These are phyloP conservation scores for Drosophila oshimai DNA, from an alignment of 1,140 invertebrate genomes.

Conservation along the genomic window DNA sequence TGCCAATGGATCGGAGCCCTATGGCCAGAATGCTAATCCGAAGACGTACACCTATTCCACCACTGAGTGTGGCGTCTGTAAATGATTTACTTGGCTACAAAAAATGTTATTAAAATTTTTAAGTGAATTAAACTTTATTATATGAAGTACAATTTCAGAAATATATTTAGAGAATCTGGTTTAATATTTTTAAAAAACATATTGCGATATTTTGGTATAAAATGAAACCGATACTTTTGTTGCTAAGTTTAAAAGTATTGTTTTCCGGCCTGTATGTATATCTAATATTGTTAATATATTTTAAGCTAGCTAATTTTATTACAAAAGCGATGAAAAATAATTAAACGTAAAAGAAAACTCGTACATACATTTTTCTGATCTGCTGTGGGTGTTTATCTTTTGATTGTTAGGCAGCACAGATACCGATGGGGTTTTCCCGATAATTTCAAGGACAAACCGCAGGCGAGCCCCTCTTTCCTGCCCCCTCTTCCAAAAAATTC, in stretches of 20 bases:
- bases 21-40: conserved; percentile 31
- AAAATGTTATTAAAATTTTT: too few relatives aligned
- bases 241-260: neutral
- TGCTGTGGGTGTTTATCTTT: neutral
- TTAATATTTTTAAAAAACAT: too few relatives aligned
- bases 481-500: neutral
- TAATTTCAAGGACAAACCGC: neutral
- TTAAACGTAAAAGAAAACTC: neutral
- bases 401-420: neutral
- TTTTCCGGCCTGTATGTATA: too few relatives aligned
- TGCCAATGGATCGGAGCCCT: conserved; percentile 35
- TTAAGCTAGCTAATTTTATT: neutral
- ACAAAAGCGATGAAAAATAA: neutral
- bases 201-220: too few relatives aligned
- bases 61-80: conserved; percentile 26
- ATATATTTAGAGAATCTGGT: too few relatives aligned
- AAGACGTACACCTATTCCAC: conserved; percentile 5
- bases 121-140: too few relatives aligned
- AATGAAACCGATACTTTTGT: too few relatives aligned
- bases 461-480: neutral
- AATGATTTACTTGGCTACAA: neutral
- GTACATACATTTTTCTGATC: neutral
- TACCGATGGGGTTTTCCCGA: neutral
- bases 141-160: too few relatives aligned
- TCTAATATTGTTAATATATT: neutral